These are phyloP conservation scores for Paedocypris sp. DNA, from an alignment of 2,113 vertebrate species.

Conservation along the genomic window DNA sequence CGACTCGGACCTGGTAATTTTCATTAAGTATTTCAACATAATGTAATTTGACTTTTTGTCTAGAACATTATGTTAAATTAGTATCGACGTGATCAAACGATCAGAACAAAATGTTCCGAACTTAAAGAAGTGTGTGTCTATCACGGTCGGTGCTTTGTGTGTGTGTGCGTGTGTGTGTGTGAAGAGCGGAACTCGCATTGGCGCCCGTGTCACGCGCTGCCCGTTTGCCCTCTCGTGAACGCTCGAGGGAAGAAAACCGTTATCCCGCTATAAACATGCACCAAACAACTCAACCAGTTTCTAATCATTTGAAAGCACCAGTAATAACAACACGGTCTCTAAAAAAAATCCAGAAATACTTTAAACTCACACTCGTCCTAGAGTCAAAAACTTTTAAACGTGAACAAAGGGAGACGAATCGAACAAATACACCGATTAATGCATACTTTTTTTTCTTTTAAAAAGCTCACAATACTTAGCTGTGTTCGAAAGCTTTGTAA, in stretches of 20 bases:
- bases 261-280: slow-evolving; percentile 44
- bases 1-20: too few species aligned
- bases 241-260: slow-evolving; percentile 40
- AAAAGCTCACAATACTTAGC: neutral
- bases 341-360: neutral
- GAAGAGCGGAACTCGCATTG: too few species aligned
- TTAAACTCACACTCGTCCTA: too few species aligned
- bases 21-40: too few species aligned
- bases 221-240: slow-evolving; percentile 22
- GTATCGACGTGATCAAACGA: too few species aligned
- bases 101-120: too few species aligned
- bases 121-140: too few species aligned
- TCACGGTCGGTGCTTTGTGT: too few species aligned
- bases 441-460: too few species aligned
- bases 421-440: neutral
- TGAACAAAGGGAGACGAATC: neutral
- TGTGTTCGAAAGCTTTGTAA: neutral
- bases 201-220: slow-evolving; percentile 34
- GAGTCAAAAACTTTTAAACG: slow-evolving; percentile 20
- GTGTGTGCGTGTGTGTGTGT: too few species aligned
- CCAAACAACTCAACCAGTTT: slow-evolving; percentile 21
- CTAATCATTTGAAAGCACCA: neutral
- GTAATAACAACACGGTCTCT: neutral
- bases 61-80: too few species aligned
- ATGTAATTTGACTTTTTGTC: too few species aligned